Evolutionary conservation across 2,113 vertebrate genomes (phyloP).

Genomic region (Recurvirostra avosetta): DNA sequence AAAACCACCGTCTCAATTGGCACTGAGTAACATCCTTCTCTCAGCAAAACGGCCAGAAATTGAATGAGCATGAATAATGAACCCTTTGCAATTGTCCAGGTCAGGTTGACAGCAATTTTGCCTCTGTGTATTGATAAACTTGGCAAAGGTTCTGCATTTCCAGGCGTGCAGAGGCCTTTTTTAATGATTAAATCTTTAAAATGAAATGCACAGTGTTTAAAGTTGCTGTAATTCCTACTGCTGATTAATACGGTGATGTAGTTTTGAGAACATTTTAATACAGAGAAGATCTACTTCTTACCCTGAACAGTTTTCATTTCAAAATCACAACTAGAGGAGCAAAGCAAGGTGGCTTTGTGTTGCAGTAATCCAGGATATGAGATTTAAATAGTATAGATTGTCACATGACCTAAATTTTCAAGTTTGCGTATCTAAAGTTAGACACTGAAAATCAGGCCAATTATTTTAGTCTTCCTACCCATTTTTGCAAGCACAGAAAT

Average conservation of each 20-base stretch:
- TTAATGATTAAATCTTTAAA: conserved; percentile 20
- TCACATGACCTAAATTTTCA: conserved; percentile 53
- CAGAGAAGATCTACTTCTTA: background rate
- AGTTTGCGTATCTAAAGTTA: conserved; percentile 50
- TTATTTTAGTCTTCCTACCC: conserved; percentile 57
- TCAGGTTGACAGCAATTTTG: conserved; percentile 52
- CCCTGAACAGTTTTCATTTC: background rate
- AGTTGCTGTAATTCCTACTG: background rate
- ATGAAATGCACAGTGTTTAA: background rate
- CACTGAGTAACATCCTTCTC: conserved; percentile 26
- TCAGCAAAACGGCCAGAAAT: conserved; percentile 42
- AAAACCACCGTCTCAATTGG: conserved; percentile 52
- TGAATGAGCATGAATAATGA: conserved; percentile 61
- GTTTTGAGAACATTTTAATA: background rate
- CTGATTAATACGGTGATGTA: background rate
- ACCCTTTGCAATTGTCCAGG: conserved; percentile 51
- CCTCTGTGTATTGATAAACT: conserved; percentile 42
- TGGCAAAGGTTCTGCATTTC: conserved; percentile 39
- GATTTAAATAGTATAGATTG: conserved; percentile 42
- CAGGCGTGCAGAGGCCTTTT: background rate
- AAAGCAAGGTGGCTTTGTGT: background rate
- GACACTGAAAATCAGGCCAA: conserved; percentile 52
- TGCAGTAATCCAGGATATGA: conserved; percentile 14
- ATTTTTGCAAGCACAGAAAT: conserved; percentile 43
- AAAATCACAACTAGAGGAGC: background rate